A percentile compares a stretch with the other conserved stretches of the same genome.
These are phyloP conservation scores for Abramis brama DNA, from an alignment of 2,113 vertebrate genomes.

Conservation along the genomic window DNA sequence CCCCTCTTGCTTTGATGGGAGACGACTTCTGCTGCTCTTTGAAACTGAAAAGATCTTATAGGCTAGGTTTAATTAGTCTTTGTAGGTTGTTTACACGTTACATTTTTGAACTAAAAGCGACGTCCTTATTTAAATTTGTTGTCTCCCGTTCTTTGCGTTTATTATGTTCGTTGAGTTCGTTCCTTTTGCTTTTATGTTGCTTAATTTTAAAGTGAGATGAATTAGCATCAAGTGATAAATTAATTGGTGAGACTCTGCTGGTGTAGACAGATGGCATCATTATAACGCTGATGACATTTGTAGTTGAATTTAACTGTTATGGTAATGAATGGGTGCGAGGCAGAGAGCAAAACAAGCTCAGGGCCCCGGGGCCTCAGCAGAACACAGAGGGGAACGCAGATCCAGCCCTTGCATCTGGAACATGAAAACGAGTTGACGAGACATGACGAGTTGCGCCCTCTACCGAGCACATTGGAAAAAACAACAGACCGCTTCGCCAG, in stretches of 20 bases:
- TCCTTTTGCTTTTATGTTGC: conserved; percentile 32
- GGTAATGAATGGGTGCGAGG: conserved; percentile 45
- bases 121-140: conserved; percentile 6
- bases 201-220: conserved; percentile 40
- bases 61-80: conserved; percentile 24
- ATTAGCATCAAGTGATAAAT: conserved; percentile 50
- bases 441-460: conserved; percentile 35
- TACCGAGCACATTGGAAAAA: conserved; percentile 11
- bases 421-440: conserved; percentile 12
- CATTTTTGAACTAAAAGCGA: not conserved
- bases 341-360: conserved; percentile 46
- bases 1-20: conserved; percentile 31
- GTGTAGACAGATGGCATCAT: conserved; percentile 43
- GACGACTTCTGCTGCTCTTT: conserved; percentile 11
- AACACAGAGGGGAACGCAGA: conserved; percentile 24
- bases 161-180: not conserved
- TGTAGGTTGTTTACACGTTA: conserved; percentile 27
- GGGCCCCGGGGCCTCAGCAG: conserved; percentile 40
- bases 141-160: not conserved
- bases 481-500: not conserved
- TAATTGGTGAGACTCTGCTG: conserved; percentile 43
- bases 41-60: not conserved
- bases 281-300: conserved; percentile 51
- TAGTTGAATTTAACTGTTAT: conserved; percentile 52
- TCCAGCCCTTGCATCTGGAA: conserved; percentile 31